phyloP scores from a whole-genome alignment of 2,888 invertebrate species.

The Abscondita cerata region DNA sequence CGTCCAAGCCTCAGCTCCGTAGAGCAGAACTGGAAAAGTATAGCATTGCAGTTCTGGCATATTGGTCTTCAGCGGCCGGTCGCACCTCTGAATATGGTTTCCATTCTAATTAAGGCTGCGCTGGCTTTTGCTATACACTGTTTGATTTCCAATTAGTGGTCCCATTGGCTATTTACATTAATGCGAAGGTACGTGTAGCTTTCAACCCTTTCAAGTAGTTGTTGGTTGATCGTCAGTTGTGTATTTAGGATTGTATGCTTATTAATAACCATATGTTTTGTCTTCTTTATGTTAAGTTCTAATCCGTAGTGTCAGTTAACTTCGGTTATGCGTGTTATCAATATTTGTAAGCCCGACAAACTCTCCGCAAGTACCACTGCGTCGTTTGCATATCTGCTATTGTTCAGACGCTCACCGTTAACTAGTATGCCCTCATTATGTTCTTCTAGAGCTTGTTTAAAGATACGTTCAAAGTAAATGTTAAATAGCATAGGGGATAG shows the following conservation, averaged over 20 bases:
- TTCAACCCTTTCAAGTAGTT: background rate
- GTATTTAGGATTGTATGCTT: background rate
- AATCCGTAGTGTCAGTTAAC: background rate
- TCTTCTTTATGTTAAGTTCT: background rate
- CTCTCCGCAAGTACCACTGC: background rate
- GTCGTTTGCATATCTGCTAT: no score
- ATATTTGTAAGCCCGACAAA: background rate
- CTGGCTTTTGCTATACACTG: no score
- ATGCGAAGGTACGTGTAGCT: slow-evolving; percentile 1
- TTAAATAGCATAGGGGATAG: slow-evolving; percentile 1
- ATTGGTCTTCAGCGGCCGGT: background rate
- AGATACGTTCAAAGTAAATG: background rate
- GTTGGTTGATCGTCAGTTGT: slow-evolving; percentile 5
- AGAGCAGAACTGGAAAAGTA: background rate
- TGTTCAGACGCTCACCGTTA: background rate
- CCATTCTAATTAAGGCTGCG: background rate
- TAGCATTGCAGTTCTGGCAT: background rate
- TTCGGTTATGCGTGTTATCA: slow-evolving; percentile 3
- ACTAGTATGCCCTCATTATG: background rate
- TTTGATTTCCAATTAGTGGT: no score
- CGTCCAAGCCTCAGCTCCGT: background rate
- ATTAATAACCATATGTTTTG: slow-evolving; percentile 2
- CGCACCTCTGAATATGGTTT: background rate
- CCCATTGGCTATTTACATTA: background rate
- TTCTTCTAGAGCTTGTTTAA: background rate